Evolutionary conservation across 2,113 vertebrate genomes (phyloP), one percentile per base, ranked within the genome.

Genomic region (Axis porcinus): DNA sequence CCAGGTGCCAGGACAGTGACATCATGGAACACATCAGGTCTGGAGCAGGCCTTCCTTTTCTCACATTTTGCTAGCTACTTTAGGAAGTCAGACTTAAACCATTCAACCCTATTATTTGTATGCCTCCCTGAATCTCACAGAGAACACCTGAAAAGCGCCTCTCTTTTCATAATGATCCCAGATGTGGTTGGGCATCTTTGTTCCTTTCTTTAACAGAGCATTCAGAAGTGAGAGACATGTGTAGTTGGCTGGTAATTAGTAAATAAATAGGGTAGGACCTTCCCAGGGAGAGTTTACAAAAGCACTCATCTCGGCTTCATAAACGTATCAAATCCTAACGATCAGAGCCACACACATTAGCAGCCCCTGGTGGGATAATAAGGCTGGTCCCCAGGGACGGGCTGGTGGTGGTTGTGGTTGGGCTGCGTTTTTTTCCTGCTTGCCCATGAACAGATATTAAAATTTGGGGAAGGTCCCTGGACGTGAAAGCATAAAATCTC

Each of bases 241-340:
- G 91, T 97, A 98, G 98, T 96, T 95, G 93, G 82, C 62, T 97
- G 97, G 82, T 94, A 98, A 98, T 98, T 98, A 98, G 96, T 97
- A 97, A 98, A 97, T 98, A 98, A 97, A 84, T 96, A 88, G 95
- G 94, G 96, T 97, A 97, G 98, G 96, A 94, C 96, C 45, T 97
- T 91, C 97, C 97, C 60, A 81, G 33, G 97, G 97, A 98, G 98
- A 97, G 93, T 96, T 97, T 85, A 64, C 82, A 82, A 98, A 98
- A 90, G 94, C 78, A 86, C n/a, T 11, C 90, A 93, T 54, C 95
- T 95, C 2, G 1, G 81, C 95, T 95, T 97, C 79, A 89, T 97
- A 98, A 98, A 62, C 93, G 83, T 92, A 97, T 98, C 86, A 95
- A 97, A 98, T 97, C 94, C 27, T 30, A 97, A 98, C 97, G 98